Evolutionary conservation across 2,797 vertebrate genomes (phyloP), one percentile per base, ranked within the genome.

Genomic region (Taenioides sp.): DNA sequence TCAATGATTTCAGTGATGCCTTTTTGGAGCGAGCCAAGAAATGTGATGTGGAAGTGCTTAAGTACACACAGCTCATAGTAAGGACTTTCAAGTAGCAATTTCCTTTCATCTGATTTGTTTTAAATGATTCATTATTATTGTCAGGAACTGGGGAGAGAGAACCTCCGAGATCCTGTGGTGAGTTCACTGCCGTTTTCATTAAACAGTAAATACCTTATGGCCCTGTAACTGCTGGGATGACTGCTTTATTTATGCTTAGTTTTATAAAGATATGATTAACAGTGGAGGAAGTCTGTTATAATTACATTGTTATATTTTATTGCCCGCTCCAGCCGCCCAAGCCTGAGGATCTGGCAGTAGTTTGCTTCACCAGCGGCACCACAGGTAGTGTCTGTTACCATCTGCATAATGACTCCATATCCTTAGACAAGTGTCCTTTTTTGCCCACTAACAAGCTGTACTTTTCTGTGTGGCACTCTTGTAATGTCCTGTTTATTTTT

Each of bases 291-390:
- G 82, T 70, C 69, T 75, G 71, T 79, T 80, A 75, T 86, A 66
- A 66, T 66, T 83, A 82, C 75, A 72, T 80, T 84, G 68, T 86
- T 80, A 69, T 81, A 43, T 83, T 82, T 82, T 83, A 78, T 86
- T 79, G 62, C 87, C 76, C 75, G 71, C 77, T 81, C 67, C 66
- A 95, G 94, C 94, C 93, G 67, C 94, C 93, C 82, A 82, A 90
- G 80, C 93, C 93, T 54, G 79, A 94, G 85, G 94, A 95, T 86
- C 90, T 94, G 87, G 94, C 94, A 65, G 93, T 94, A 81, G 93
- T 95, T 78, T 94, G 94, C 84, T 94, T 95, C 91, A 95, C 94
- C 88, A 94, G 93, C 73, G 93, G 94, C 84, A 95, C 94, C 84
- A 95, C 94, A 94, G 94, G 94, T 95, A 93, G 58, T 9, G 77